A percentile compares a stretch with the other conserved stretches of the same genome.
phyloP scores from a whole-genome alignment of 2,797 vertebrate genomes.

The Pempheris klunzingeri region DNA sequence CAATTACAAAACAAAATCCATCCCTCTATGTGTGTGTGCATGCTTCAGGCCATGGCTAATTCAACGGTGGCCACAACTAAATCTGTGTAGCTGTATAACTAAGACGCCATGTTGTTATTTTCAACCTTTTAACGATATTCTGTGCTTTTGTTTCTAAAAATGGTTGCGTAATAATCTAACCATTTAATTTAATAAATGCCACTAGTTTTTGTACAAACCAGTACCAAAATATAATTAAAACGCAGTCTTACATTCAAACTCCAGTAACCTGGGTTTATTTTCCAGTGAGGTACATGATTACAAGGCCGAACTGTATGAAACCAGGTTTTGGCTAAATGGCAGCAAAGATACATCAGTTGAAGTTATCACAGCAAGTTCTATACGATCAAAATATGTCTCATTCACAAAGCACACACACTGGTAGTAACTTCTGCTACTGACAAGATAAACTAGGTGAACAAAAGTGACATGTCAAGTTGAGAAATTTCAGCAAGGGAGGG shows the following conservation, averaged over 20 bases:
- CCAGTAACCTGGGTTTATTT: not conserved
- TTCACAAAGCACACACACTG: conserved; percentile 9
- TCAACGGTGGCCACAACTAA: not conserved
- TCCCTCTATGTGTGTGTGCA: too few relatives aligned
- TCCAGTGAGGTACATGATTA: not conserved
- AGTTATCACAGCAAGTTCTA: not conserved
- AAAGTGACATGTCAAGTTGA: not conserved
- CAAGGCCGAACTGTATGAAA: not conserved
- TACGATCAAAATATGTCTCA: not conserved
- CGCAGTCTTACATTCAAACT: not conserved
- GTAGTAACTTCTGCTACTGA: not conserved
- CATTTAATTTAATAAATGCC: not conserved
- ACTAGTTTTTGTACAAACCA: conserved; percentile 1
- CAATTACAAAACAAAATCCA: not conserved
- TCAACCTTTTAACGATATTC: not conserved
- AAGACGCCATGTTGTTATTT: not conserved
- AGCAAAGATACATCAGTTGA: not conserved
- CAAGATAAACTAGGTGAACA: conserved; percentile 1
- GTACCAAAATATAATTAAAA: not conserved
- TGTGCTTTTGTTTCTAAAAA: not conserved
- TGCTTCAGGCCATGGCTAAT: not conserved
- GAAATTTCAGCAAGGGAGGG: not conserved
- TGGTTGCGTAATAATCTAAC: not conserved
- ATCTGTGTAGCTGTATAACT: not conserved
- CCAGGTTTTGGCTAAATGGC: not conserved